Conservation (phyloP, 2,797 vertebrate species). For the Bovichtus variegatus region DNA sequence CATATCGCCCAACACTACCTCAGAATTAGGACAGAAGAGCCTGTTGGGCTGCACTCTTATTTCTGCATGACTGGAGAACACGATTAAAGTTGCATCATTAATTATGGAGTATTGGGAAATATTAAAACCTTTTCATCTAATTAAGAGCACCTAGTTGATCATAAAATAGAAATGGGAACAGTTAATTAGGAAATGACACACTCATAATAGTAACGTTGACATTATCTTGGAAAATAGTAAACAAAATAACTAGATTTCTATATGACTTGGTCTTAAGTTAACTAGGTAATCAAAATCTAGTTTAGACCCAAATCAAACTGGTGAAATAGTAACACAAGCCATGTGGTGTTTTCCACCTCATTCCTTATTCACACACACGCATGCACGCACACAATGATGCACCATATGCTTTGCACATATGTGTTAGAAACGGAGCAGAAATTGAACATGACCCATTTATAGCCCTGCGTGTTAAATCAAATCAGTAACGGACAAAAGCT, state of each 20-base stretch:
- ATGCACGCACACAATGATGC: constrained; percentile 12
- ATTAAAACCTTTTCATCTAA: neutral
- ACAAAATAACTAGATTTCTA: too few species aligned
- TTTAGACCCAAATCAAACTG: neutral
- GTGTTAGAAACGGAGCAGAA: constrained; percentile 53
- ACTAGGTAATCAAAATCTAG: neutral
- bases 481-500: neutral
- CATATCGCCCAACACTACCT: neutral
- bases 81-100: neutral
- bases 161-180: too few species aligned
- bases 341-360: constrained; percentile 34
- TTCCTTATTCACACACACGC: constrained; percentile 47
- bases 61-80: neutral
- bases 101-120: neutral
- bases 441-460: constrained; percentile 59
- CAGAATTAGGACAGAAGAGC: neutral
- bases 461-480: neutral
- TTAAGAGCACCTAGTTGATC: neutral
- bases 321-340: neutral
- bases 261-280: too few species aligned
- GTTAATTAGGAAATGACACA: too few species aligned
- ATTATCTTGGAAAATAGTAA: too few species aligned
- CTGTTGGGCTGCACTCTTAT: neutral
- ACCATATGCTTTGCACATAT: constrained; percentile 69
- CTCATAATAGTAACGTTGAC: too few species aligned